Base-by-base conservation (phyloP, 2,888 invertebrate genomes). In the Chrysodeixis includens region DNA sequence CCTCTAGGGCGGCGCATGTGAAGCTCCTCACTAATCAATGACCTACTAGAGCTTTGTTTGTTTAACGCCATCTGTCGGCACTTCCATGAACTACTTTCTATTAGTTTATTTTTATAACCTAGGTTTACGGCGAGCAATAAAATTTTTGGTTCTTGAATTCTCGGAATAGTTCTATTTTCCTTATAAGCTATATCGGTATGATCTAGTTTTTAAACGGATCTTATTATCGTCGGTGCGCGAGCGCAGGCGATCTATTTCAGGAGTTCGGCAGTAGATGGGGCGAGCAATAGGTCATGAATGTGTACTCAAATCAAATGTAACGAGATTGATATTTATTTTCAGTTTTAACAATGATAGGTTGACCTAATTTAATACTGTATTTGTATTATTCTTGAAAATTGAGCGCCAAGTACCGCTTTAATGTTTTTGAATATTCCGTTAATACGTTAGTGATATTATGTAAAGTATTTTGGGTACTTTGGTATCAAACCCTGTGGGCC, bases 1-100 rank as follows among this genome's bases (percentile, higher is more conserved):
- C 91, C 90, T 87, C 92, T 92, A 69, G 74, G 40, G 32, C 16
- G 2, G 4, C 32, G 18, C 10, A 20, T 20, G 8, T 10, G 56
- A 74, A 70, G 22, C 30, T n/a, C 40, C 30, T 64, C 6, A 26
- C 26, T 6, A 32, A 56, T 44, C 30, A 55, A 14, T 63, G 62
- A 69, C 78, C 78, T 78, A 75, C 30, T 65, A 73, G 56, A 30
- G 54, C 46, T 68, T 66, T 74, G 75, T 78, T 51, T 63, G 62
- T 49, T 56, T 73, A 79, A 59, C 73, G 81, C 81, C 84, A 86
- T 84, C 86, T 88, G 56, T 67, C 57, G 55, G 56, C 18, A 22
- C 44, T 44, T 6, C 20, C 49, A 35, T 61, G 69, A 65, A 63
- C 76, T 69, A 66, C 32, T 62, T 57, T 62, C 56, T 22, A 22